These are phyloP conservation scores for Bufo gargarizans DNA, from an alignment of 2,113 vertebrate species.

Conservation along the genomic window DNA sequence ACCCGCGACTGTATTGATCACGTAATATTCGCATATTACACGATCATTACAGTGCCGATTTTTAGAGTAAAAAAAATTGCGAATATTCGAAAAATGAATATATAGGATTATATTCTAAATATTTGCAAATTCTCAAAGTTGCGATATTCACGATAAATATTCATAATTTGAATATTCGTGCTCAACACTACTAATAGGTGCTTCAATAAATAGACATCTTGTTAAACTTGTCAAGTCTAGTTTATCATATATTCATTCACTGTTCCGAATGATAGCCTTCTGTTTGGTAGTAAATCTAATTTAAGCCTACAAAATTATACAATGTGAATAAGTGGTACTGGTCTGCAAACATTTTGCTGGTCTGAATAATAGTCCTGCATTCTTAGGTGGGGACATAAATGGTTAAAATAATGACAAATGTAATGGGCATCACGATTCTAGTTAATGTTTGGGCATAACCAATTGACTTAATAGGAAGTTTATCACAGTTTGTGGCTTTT, in stretches of 20 bases:
- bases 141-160: too few relatives aligned
- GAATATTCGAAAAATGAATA: too few relatives aligned
- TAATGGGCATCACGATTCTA: too few relatives aligned
- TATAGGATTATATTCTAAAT: too few relatives aligned
- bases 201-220: neutral
- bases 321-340: neutral
- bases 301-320: neutral
- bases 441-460: neutral
- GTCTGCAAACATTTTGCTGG: neutral
- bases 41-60: too few relatives aligned
- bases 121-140: too few relatives aligned
- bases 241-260: neutral
- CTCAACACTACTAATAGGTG: neutral
- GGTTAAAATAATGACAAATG: neutral
- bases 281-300: neutral
- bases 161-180: too few relatives aligned
- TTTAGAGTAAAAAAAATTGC: too few relatives aligned
- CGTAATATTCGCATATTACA: too few relatives aligned
- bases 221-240: neutral
- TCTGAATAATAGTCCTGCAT: neutral
- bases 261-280: neutral
- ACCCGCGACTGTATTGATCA: too few relatives aligned
- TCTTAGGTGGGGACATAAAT: neutral
- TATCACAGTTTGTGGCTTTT: neutral
- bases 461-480: neutral